These are phyloP conservation scores for Otis tarda DNA, from an alignment of 2,113 vertebrate species.

Conservation along the genomic window DNA sequence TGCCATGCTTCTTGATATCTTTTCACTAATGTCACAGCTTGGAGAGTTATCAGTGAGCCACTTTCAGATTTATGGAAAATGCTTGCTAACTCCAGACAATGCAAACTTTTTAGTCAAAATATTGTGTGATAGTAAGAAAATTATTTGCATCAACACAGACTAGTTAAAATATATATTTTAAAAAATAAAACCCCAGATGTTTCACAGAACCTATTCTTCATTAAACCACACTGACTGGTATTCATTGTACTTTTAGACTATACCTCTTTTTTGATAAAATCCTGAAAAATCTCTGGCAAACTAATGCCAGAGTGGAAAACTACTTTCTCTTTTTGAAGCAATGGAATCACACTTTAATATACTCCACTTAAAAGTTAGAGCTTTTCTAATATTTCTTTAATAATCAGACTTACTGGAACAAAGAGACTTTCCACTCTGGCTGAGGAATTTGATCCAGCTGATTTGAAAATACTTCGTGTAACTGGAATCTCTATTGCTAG, in stretches of 20 bases:
- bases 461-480: not conserved
- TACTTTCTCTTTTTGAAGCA: not conserved
- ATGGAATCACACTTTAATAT: not conserved
- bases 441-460: not conserved
- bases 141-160: not conserved
- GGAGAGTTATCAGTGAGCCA: not conserved
- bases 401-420: not conserved
- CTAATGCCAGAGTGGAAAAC: not conserved
- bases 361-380: not conserved
- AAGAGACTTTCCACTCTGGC: not conserved
- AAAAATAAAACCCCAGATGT: not conserved
- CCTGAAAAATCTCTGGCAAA: not conserved
- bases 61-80: not conserved
- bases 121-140: not conserved
- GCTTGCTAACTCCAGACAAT: not conserved
- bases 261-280: not conserved
- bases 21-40: not conserved
- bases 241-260: not conserved
- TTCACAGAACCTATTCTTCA: not conserved
- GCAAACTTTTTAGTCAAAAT: not conserved
- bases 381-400: not conserved
- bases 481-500: not conserved
- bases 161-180: not conserved
- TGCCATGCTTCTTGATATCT: not conserved
- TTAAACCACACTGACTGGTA: not conserved